A percentile compares a stretch with the other conserved stretches of the same genome.
phyloP scores from a whole-genome alignment of 2,113 vertebrate species.

The Brachyistius frenatus region DNA sequence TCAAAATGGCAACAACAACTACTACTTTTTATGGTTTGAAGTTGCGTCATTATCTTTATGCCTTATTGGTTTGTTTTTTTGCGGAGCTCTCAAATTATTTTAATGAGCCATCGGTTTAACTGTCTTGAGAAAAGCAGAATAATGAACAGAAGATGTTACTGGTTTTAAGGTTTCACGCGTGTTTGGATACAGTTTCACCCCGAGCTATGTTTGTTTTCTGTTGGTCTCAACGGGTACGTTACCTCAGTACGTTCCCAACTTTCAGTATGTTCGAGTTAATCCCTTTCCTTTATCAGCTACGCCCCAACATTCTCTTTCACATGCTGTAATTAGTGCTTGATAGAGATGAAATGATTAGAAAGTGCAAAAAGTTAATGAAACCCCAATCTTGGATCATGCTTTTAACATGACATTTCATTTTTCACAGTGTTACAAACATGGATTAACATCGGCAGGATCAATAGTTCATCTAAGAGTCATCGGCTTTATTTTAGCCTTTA shows the following conservation, averaged over 20 bases:
- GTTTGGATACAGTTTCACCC: constrained; percentile 1
- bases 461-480: constrained; percentile 47
- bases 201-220: background rate
- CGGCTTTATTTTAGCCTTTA: constrained; percentile 13
- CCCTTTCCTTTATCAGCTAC: constrained; percentile 23
- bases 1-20: too few species aligned
- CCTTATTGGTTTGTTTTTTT: background rate
- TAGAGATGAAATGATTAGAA: constrained; percentile 56
- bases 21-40: too few species aligned
- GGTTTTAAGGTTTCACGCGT: background rate
- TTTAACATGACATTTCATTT: constrained; percentile 28
- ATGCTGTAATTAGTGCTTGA: constrained; percentile 54
- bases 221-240: constrained; percentile 10
- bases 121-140: background rate
- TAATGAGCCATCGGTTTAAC: background rate
- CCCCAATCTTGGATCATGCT: constrained; percentile 30
- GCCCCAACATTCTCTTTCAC: constrained; percentile 17
- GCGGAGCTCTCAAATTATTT: background rate
- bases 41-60: too few species aligned
- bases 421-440: background rate
- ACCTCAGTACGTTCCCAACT: background rate
- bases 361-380: constrained; percentile 46
- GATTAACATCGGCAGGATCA: constrained; percentile 32
- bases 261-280: constrained; percentile 41
- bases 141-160: background rate